Percentiles rank a stretch among this genome's conserved stretches.
phyloP scores from a whole-genome alignment of 2,888 invertebrate species.

The Pocota personata region DNA sequence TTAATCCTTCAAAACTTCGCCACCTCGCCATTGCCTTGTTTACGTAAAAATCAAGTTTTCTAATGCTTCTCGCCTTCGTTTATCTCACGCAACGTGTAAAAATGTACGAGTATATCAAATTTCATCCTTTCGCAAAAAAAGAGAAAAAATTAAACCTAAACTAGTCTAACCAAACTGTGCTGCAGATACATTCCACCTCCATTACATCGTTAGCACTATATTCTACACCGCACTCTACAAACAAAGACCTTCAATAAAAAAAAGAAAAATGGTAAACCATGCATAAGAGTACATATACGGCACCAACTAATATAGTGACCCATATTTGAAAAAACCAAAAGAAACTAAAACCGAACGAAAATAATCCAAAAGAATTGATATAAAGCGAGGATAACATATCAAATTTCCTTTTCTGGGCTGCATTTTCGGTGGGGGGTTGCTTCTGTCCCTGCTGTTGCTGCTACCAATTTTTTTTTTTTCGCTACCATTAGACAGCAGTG shows the following conservation, averaged over 20 bases:
- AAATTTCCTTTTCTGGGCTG: slow-evolving; percentile 65
- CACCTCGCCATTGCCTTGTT: not conserved
- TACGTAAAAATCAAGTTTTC: slow-evolving; percentile 32
- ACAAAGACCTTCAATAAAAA: slow-evolving; percentile 45
- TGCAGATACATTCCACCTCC: slow-evolving; percentile 57
- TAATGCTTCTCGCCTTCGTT: slow-evolving; percentile 46
- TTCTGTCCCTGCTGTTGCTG: slow-evolving; percentile 37
- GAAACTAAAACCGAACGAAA: slow-evolving; percentile 9
- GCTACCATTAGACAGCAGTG: slow-evolving; percentile 36
- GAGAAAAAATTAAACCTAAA: slow-evolving; percentile 18
- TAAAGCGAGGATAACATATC: slow-evolving; percentile 52
- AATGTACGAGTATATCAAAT: slow-evolving; percentile 58
- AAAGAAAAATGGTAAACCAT: not conserved
- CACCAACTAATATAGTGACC: slow-evolving; percentile 54
- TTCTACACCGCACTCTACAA: slow-evolving; percentile 30
- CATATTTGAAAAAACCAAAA: slow-evolving; percentile 50
- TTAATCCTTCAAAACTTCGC: not conserved
- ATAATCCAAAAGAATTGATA: slow-evolving; percentile 42
- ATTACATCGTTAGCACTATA: slow-evolving; percentile 19
- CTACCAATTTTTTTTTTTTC: slow-evolving; percentile 2
- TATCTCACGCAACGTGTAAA: slow-evolving; percentile 49
- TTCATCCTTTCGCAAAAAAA: slow-evolving; percentile 52
- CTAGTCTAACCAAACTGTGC: slow-evolving; percentile 61
- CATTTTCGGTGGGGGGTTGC: slow-evolving; percentile 28
- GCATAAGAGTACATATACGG: not conserved